A percentile compares a stretch with the other conserved stretches of the same genome.
Evolutionary conservation across 2,797 vertebrate species (phyloP).

Genomic region (Falco columbarius): DNA sequence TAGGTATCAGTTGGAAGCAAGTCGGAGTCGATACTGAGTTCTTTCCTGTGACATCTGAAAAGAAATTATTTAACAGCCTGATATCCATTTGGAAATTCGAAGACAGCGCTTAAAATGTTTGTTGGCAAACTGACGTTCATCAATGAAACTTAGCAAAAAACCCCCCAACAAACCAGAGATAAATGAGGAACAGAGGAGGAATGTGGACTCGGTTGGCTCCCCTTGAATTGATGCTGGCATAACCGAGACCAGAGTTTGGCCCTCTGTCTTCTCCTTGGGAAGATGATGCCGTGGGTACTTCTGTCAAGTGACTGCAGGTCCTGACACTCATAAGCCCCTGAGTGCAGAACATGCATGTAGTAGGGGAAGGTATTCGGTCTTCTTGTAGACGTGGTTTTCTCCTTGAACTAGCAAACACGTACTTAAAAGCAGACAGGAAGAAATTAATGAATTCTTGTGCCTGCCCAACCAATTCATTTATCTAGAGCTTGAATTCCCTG

Average conservation of each 20-base stretch:
- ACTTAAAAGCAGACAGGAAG: constrained; percentile 11
- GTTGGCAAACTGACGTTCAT: neutral
- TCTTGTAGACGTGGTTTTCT: constrained; percentile 31
- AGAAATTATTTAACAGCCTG: constrained; percentile 26
- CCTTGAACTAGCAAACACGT: constrained; percentile 30
- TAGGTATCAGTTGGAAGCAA: neutral
- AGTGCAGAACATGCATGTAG: neutral
- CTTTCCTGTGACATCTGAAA: constrained; percentile 20
- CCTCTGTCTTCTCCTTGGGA: neutral
- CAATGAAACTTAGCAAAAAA: neutral
- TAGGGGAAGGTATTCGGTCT: neutral
- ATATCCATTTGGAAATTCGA: constrained; percentile 2
- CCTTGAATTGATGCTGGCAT: neutral
- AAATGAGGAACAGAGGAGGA: neutral
- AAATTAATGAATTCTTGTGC: constrained; percentile 31
- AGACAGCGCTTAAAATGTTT: neutral
- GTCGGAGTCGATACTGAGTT: neutral
- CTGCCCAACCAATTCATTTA: constrained; percentile 27
- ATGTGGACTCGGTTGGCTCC: neutral
- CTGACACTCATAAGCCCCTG: neutral
- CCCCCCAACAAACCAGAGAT: neutral
- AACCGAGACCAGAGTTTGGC: neutral
- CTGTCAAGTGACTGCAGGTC: neutral
- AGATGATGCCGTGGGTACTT: neutral
- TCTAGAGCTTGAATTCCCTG: constrained; percentile 50